Base-by-base conservation (phyloP, 2,888 invertebrate species). In the Cantharis nigra region DNA sequence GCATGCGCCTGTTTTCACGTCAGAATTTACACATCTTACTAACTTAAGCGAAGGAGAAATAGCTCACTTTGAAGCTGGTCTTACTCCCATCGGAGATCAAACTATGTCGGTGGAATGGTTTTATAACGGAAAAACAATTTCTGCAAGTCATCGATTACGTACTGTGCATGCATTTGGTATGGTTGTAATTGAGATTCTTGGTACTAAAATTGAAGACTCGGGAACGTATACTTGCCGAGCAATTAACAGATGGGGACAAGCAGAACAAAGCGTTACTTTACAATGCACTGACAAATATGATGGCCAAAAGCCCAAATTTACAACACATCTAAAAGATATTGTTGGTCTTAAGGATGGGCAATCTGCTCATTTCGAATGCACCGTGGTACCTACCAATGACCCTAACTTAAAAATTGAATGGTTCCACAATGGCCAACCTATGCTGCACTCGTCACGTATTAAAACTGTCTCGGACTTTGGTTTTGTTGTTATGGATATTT, bases 121-220 rank as follows among this genome's bases (percentile, higher is more conserved):
- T 92, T 97, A 96, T 87, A 97, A 99, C 87, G 97, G 96, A 30
- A 94, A 97, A 87, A 90, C 95, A 1, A 91, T 97, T 79, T 95
- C 95, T 87, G 96, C 96, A 64, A 96, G 96, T 88, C 97, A 97
- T 87, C 93, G 98, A 80, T 94, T 95, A 78, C 92, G 97, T 86
- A 98, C 98, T 11, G 97, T 98, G 13, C 96, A 98, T 87, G 98
- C 98, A 14, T 98, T 99, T 87, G 99, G 99, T 74, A 98, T 97
- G 94, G 98, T 98, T 20, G 97, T 98, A 65, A 91, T 99, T 64
- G 99, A 99, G 90, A 96, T 99, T 83, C 91, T 97, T 18, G 98
- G 98, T 79, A 97, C 97, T 0, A 97, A 97, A 87, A 95, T 95
- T 77, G 94, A 96, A 87, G 99, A 99, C 88, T 94, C 96, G 26